Percentiles rank a stretch among this genome's conserved stretches.
Conservation (phyloP, 2,888 invertebrate species). For the Crocallis elinguaria region DNA sequence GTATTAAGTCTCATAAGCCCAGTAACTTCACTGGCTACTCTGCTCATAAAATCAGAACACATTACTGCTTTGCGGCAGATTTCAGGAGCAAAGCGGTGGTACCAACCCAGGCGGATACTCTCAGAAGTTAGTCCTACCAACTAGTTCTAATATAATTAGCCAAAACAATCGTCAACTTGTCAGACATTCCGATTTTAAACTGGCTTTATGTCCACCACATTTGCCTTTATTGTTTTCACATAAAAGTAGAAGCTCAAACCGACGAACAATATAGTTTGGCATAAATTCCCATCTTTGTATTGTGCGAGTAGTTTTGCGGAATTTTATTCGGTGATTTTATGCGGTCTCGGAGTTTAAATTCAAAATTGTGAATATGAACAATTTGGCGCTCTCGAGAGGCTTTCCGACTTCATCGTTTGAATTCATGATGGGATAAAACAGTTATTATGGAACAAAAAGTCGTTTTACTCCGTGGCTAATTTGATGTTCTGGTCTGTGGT, state of each 20-base stretch:
- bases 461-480: no score
- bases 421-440: not conserved
- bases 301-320: slow-evolving; percentile 21
- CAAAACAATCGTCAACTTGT: no score
- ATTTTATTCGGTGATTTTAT: slow-evolving; percentile 24
- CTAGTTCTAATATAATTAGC: no score
- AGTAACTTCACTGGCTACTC: no score
- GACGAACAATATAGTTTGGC: slow-evolving; percentile 47
- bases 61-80: no score
- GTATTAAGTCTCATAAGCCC: no score
- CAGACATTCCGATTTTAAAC: not conserved
- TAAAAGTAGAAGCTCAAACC: slow-evolving; percentile 48
- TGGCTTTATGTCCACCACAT: not conserved
- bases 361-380: slow-evolving; percentile 19
- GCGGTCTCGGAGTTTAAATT: slow-evolving; percentile 15
- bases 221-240: slow-evolving; percentile 38
- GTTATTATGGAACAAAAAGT: no score
- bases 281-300: slow-evolving; percentile 43
- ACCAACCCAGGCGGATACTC: no score
- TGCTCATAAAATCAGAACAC: no score
- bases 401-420: not conserved
- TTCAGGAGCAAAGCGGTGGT: no score
- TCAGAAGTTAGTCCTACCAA: no score
- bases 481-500: no score
- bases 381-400: slow-evolving; percentile 7